Evolutionary conservation across 2,797 vertebrate genomes (phyloP).

Genomic region (Heterohyrax brucei): DNA sequence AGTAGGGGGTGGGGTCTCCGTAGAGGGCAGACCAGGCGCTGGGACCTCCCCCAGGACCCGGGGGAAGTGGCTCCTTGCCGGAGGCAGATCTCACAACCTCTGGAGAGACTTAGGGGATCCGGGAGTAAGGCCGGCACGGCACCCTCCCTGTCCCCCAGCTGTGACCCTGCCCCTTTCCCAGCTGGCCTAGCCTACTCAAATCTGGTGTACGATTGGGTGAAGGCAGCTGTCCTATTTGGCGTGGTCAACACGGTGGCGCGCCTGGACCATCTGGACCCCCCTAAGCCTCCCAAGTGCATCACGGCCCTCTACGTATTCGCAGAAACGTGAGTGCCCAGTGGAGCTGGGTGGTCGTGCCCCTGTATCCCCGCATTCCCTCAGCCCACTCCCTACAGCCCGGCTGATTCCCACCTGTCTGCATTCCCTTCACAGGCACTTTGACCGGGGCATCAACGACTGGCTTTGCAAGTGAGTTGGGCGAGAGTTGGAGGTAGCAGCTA

Average conservation of each 20-base stretch:
- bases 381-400: neutral
- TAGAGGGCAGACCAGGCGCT: accelerated
- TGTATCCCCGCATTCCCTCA: neutral
- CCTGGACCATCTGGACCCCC: conserved; percentile 97
- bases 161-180: conserved; percentile 82
- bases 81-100: too few species aligned
- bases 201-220: conserved; percentile 98
- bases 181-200: conserved; percentile 97
- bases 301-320: conserved; percentile 97
- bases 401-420: neutral
- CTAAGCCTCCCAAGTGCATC: conserved; percentile 98
- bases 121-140: accelerated
- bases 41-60: neutral
- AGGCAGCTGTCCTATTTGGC: conserved; percentile 98
- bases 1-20: accelerated
- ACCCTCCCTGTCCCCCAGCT: neutral
- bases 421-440: conserved; percentile 94
- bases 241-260: conserved; percentile 95
- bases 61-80: neutral
- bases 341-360: accelerated
- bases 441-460: conserved; percentile 99
- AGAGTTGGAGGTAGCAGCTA: neutral
- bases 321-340: conserved; percentile 94
- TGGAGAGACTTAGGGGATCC: accelerated
- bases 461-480: conserved; percentile 96